phyloP scores from a whole-genome alignment of 2,797 vertebrate species.

The Capromys pilorides region DNA sequence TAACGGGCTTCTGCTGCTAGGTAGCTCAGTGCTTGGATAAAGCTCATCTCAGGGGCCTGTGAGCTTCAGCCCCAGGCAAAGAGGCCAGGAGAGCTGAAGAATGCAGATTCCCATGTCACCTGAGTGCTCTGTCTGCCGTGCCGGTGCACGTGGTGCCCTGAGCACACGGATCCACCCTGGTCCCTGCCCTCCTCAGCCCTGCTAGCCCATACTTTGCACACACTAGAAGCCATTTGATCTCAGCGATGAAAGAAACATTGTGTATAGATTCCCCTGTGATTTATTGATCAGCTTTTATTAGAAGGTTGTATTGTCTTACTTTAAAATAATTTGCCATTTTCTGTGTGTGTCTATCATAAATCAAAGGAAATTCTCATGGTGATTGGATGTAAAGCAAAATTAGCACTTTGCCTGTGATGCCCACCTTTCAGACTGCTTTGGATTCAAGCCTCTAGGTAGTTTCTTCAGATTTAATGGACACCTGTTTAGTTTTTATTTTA shows the following conservation, averaged over 20 bases:
- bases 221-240: neutral
- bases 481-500: neutral
- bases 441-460: neutral
- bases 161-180: neutral
- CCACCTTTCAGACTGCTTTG: neutral
- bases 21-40: too few relatives aligned
- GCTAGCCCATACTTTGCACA: neutral
- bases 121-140: neutral
- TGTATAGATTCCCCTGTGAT: neutral
- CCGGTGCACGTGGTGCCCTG: neutral
- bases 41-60: neutral
- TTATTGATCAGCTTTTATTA: neutral
- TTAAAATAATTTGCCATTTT: slow-evolving; percentile 27
- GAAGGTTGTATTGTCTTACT: neutral
- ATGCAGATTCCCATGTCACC: neutral
- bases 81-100: neutral
- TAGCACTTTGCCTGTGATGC: neutral
- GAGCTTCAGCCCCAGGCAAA: neutral
- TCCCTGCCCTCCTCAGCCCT: neutral
- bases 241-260: neutral
- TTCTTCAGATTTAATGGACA: slow-evolving; percentile 34
- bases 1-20: neutral
- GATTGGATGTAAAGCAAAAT: neutral
- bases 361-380: neutral
- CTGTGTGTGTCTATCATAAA: slow-evolving; percentile 15